Evolutionary conservation across 2,888 invertebrate genomes (phyloP).

Genomic region (Pediacus dermestoides): DNA sequence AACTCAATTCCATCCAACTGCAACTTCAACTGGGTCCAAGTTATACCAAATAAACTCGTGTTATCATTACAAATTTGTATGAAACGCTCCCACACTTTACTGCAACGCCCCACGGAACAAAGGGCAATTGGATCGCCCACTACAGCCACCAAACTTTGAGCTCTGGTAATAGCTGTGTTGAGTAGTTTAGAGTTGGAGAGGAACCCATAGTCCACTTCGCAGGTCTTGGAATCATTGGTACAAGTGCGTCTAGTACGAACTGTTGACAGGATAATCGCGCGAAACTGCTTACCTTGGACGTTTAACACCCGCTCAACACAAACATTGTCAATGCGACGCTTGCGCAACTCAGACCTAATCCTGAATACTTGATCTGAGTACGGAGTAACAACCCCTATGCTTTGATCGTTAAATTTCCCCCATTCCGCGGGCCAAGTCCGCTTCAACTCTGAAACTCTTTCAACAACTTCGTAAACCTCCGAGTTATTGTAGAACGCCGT

Average conservation of each 20-base stretch:
- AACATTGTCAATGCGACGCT: conserved; percentile 68
- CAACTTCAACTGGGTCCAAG: conserved; percentile 63
- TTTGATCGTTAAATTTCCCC: conserved; percentile 71
- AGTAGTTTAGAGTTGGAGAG: conserved; percentile 76
- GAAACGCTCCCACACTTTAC: conserved; percentile 77
- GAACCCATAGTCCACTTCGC: conserved; percentile 74
- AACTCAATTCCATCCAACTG: conserved; percentile 72
- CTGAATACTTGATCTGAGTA: conserved; percentile 77
- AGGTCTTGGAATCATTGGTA: conserved; percentile 46
- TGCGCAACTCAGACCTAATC: conserved; percentile 72
- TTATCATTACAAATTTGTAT: conserved; percentile 69
- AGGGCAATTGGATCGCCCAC: conserved; percentile 82
- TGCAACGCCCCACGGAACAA: conserved; percentile 75
- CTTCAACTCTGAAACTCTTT: conserved; percentile 67
- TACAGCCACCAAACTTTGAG: conserved; percentile 77
- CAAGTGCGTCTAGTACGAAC: conserved; percentile 74
- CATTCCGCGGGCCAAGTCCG: conserved; percentile 71
- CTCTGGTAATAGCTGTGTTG: conserved; percentile 79
- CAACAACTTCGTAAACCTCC: conserved; percentile 77
- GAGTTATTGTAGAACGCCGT: conserved; percentile 80
- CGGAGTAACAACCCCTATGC: conserved; percentile 81
- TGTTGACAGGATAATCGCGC: conserved; percentile 76
- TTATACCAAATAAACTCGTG: conserved; percentile 68
- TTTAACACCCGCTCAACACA: conserved; percentile 80
- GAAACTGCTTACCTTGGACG: conserved; percentile 84